Percentiles rank a stretch among this genome's conserved stretches.
phyloP scores from a whole-genome alignment of 2,888 invertebrate species.

The Sussaba pulchella region DNA sequence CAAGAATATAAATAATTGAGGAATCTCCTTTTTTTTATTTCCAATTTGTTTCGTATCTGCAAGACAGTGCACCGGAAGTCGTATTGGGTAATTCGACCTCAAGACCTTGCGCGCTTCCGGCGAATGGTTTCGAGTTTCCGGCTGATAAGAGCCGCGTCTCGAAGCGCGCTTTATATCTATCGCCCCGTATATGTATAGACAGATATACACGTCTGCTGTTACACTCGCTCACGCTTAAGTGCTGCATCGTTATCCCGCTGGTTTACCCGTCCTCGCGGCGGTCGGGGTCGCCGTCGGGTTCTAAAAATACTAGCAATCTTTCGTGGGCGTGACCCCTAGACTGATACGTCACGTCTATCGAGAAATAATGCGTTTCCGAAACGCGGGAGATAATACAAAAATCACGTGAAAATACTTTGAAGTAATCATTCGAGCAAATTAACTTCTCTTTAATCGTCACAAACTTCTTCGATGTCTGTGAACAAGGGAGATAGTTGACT shows the following conservation, averaged over 20 bases:
- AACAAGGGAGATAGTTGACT: too few species aligned
- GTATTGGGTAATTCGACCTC: slow-evolving; percentile 33
- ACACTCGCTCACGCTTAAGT: slow-evolving; percentile 4
- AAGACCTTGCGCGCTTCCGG: slow-evolving; percentile 53
- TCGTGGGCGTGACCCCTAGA: slow-evolving; percentile 56
- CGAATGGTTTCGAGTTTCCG: slow-evolving; percentile 54
- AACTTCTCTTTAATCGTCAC: too few species aligned
- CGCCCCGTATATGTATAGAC: slow-evolving; percentile 7
- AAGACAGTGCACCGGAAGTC: slow-evolving; percentile 45
- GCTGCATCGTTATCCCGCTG: slow-evolving; percentile 13
- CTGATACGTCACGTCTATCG: slow-evolving; percentile 55
- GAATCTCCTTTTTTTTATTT: too few species aligned
- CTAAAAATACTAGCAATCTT: slow-evolving; percentile 46
- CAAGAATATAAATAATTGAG: too few species aligned
- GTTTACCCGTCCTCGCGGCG: slow-evolving; percentile 23
- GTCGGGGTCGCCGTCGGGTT: neutral
- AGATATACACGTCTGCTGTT: too few species aligned
- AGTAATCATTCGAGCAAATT: too few species aligned
- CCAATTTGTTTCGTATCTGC: too few species aligned
- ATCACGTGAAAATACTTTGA: too few species aligned
- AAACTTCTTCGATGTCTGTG: too few species aligned
- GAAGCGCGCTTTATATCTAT: slow-evolving; percentile 21
- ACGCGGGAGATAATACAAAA: slow-evolving; percentile 24
- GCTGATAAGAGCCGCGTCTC: slow-evolving; percentile 33
- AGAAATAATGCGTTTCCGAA: slow-evolving; percentile 54